Evolutionary conservation across 1,140 invertebrate genomes (phyloP), one percentile per base, ranked within the genome.

Genomic region (Drosophila lowei): DNA sequence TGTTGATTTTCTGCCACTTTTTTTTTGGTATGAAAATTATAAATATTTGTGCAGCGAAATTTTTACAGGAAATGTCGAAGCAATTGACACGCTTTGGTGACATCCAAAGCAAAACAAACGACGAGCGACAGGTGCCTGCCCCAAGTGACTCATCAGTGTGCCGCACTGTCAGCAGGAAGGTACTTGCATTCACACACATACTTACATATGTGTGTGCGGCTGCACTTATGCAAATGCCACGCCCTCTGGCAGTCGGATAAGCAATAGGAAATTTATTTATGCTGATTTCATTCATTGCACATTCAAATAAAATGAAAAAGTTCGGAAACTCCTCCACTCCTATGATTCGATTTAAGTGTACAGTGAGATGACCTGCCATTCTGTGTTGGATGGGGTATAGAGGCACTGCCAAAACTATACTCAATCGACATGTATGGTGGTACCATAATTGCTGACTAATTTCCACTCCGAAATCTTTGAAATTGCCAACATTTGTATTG

Each of bases 21-120:
- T 63, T 56, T 62, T 15, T 16, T 16, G 55, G 56, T 56, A 76
- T 68, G 62, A 68, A 68, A 56, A 65, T 83, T 73, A 77, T 78
- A 67, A 83, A 72, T 81, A 77, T 81, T 83, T 81, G 49, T 77
- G 73, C 78, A 72, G 77, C 77, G 70, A 75, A 80, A 80, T 72
- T 80, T 13, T 72, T 43, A 59, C 78, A 83, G 78, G 79, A 81
- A 81, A 78, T 78, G 78, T 46, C 71, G 75, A 60, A 72, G 78
- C 72, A 81, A 77, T 80, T 80, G 78, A 81, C 79, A 81, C 63
- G 50, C 46, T 70, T 70, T 21, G 63, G 21, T 16, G 63, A 66
- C 52, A 50, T 23, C 23, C 11, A 41, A 21, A n/a, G 16, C 28
- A 9, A 49, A 16, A 28, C 46, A 48, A 63, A 57, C 23, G 23